A percentile compares a stretch with the other conserved stretches of the same genome.
These are phyloP conservation scores for Enteromius viviparus DNA, from an alignment of 2,797 vertebrate species.

Conservation along the genomic window DNA sequence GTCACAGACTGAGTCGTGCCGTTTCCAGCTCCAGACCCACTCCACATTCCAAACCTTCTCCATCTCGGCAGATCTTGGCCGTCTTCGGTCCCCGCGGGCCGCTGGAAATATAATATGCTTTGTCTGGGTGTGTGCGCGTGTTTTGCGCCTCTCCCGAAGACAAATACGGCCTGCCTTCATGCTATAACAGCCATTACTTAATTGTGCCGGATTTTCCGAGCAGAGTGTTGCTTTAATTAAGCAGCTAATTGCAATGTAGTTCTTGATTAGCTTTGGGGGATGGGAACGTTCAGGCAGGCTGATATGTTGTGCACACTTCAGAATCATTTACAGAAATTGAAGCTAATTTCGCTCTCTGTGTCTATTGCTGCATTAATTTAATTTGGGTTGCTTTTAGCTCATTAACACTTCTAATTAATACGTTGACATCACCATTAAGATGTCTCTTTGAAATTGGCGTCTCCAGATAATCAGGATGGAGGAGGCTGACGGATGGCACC, in stretches of 20 bases:
- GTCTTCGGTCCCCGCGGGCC: conserved; percentile 77
- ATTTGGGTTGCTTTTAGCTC: conserved; percentile 99
- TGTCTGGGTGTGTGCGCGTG: conserved; percentile 70
- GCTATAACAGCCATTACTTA: conserved; percentile 87
- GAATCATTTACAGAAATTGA: conserved; percentile 99
- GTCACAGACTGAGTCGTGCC: conserved; percentile 73
- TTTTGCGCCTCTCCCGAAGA: conserved; percentile 72
- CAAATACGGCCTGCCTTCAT: conserved; percentile 83
- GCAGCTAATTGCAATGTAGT: conserved; percentile 99
- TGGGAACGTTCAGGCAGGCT: conserved; percentile 94
- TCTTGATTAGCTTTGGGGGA: conserved; percentile 99
- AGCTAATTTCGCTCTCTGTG: conserved; percentile 99
- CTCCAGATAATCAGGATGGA: conserved; percentile 99
- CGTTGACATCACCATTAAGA: conserved; percentile 99
- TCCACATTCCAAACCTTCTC: conserved; percentile 53
- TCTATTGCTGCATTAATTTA: conserved; percentile 99
- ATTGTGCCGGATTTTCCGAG: conserved; percentile 82
- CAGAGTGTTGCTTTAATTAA: conserved; percentile 97
- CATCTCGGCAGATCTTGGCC: conserved; percentile 78
- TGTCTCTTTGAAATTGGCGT: conserved; percentile 99
- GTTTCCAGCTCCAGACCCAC: conserved; percentile 79
- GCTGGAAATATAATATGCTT: conserved; percentile 81
- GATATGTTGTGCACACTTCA: conserved; percentile 99
- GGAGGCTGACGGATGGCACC: conserved; percentile 93
- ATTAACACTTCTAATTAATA: conserved; percentile 99